A percentile compares a stretch with the other conserved stretches of the same genome.
Conservation (phyloP, 2,797 vertebrate species). For the Semaprochilodus insignis region DNA sequence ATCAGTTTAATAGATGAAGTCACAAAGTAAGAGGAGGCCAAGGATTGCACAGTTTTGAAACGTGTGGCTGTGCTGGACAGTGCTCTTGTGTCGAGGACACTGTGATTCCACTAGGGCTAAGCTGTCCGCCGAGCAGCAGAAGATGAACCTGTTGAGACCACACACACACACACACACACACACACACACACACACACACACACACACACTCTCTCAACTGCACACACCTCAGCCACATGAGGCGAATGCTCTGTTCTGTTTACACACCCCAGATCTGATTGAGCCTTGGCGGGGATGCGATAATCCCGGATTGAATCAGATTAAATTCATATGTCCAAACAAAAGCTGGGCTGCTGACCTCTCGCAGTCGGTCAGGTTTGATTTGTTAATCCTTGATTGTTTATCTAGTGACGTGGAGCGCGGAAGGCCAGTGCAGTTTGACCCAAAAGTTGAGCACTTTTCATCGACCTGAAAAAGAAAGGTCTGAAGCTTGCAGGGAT, state of each 20-base stretch:
- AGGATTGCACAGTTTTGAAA: neutral
- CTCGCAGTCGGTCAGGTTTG: constrained; percentile 28
- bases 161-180: neutral
- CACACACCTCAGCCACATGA: neutral
- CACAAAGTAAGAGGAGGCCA: neutral
- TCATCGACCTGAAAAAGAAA: neutral
- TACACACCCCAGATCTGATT: constrained; percentile 46
- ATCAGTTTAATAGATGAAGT: neutral
- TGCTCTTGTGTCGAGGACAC: neutral
- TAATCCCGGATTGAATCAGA: constrained; percentile 53
- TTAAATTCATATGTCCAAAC: constrained; percentile 50
- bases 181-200: no score
- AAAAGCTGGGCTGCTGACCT: constrained; percentile 36
- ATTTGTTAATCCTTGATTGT: constrained; percentile 21
- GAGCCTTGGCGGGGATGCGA: constrained; percentile 6
- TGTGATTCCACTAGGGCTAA: neutral
- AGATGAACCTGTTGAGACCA: neutral
- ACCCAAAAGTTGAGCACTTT: neutral
- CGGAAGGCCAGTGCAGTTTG: neutral
- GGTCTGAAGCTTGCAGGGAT: neutral
- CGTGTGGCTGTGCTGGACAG: neutral
- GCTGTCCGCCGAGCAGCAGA: neutral
- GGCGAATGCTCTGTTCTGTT: constrained; percentile 22
- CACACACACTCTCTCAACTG: neutral
- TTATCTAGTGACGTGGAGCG: neutral